These are phyloP conservation scores for Polymixis flavicincta DNA, from an alignment of 2,888 invertebrate genomes.

Conservation along the genomic window DNA sequence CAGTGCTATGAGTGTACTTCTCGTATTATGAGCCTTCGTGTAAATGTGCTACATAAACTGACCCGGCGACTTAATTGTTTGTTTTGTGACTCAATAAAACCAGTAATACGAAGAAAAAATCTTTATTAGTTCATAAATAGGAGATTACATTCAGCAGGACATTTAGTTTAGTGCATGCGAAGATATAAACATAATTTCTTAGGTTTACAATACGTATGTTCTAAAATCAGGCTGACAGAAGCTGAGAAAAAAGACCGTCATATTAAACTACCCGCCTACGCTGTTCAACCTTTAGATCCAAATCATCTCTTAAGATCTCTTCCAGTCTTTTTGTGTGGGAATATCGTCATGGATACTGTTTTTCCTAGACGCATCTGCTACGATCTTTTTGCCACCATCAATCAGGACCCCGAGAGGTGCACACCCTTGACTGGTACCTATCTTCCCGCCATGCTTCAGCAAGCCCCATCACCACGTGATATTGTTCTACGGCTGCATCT, in stretches of 20 bases:
- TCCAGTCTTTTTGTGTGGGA: background rate
- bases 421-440: background rate
- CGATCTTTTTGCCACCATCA: background rate
- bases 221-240: conserved; percentile 27
- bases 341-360: background rate
- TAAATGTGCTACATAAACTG: conserved; percentile 46
- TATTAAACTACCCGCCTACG: background rate
- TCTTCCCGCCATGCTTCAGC: background rate
- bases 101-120: conserved; percentile 44
- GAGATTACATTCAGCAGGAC: conserved; percentile 53
- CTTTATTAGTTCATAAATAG: conserved; percentile 62
- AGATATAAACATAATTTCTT: conserved; percentile 36
- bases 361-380: background rate
- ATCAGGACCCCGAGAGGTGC: background rate
- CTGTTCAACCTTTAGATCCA: background rate
- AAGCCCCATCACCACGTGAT: background rate
- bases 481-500: background rate
- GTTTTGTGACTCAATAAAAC: conserved; percentile 52
- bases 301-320: background rate
- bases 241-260: conserved; percentile 20
- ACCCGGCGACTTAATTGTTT: conserved; percentile 33
- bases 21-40: conserved; percentile 33
- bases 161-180: conserved; percentile 46
- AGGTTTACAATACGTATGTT: conserved; percentile 31
- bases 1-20: background rate